Conservation (phyloP, 2,113 vertebrate genomes). For the Microtus oregoni region DNA sequence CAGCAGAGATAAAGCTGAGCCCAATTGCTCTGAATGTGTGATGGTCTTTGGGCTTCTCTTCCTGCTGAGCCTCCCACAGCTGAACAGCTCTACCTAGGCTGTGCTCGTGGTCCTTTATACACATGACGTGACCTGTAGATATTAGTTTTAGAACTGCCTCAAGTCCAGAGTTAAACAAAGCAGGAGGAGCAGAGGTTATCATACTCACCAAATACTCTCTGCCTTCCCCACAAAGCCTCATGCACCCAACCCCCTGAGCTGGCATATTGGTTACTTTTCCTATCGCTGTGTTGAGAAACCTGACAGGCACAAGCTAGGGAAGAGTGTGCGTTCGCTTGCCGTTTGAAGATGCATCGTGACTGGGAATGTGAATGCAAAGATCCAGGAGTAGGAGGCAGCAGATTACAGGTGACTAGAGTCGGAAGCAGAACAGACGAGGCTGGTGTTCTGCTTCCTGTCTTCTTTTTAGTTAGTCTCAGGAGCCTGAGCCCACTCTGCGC, state of each 20-base stretch:
- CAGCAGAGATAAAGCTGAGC: background rate
- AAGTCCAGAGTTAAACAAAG: background rate
- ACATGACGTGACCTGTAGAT: too few relatives aligned
- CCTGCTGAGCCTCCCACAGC: background rate
- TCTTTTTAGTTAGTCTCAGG: background rate
- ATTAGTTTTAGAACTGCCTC: background rate
- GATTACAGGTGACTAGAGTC: background rate
- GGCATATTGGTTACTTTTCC: background rate
- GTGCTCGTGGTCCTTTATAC: background rate
- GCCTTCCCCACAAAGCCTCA: background rate
- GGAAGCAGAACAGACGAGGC: background rate
- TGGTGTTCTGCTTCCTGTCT: background rate
- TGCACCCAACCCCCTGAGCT: background rate
- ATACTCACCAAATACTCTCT: background rate
- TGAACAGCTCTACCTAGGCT: background rate
- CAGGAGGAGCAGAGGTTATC: background rate
- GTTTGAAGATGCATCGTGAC: background rate
- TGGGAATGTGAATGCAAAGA: background rate
- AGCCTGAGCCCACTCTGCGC: background rate
- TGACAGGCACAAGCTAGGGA: too few relatives aligned
- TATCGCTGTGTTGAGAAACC: background rate
- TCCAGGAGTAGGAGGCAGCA: background rate
- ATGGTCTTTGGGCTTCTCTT: background rate
- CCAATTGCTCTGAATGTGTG: background rate
- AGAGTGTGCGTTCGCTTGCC: background rate